Conservation (phyloP, 1,140 invertebrate species). For the Drosophila santomea region DNA sequence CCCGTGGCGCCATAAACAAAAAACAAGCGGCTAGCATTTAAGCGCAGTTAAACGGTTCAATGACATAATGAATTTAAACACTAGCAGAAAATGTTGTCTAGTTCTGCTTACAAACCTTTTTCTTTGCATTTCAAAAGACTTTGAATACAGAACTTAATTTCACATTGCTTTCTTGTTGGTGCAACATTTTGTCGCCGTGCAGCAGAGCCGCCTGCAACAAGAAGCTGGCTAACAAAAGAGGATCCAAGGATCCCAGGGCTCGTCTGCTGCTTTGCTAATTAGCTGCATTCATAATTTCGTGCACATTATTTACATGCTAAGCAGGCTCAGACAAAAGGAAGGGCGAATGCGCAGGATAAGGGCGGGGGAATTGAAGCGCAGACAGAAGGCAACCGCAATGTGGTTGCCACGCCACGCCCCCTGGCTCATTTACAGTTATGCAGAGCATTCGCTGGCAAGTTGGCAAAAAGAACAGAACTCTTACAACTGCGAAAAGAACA, state of each 20-base stretch:
- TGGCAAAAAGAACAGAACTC: constrained; percentile 50
- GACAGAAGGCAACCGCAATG: constrained; percentile 58
- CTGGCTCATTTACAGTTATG: constrained; percentile 73
- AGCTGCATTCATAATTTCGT: constrained; percentile 82
- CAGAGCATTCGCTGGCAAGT: constrained; percentile 60
- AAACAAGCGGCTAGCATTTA: constrained; percentile 65
- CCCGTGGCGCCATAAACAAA: constrained; percentile 67
- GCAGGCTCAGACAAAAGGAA: constrained; percentile 38
- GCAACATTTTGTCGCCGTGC: constrained; percentile 7
- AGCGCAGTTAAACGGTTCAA: constrained; percentile 81
- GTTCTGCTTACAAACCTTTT: too few species aligned
- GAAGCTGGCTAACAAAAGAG: constrained; percentile 24
- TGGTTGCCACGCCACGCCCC: constrained; percentile 41
- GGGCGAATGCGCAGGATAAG: not conserved
- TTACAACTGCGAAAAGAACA: constrained; percentile 67
- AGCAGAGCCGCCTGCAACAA: constrained; percentile 15
- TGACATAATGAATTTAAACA: constrained; percentile 81
- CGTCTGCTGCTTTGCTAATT: constrained; percentile 59
- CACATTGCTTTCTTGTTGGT: not conserved
- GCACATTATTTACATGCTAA: constrained; percentile 83
- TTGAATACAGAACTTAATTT: too few species aligned
- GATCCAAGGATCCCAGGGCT: constrained; percentile 14
- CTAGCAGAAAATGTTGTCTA: constrained; percentile 16
- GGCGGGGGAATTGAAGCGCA: constrained; percentile 10
- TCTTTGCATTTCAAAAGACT: too few species aligned